A percentile compares a stretch with the other conserved stretches of the same genome.
phyloP scores from a whole-genome alignment of 2,888 invertebrate genomes.

The Hedya salicella region DNA sequence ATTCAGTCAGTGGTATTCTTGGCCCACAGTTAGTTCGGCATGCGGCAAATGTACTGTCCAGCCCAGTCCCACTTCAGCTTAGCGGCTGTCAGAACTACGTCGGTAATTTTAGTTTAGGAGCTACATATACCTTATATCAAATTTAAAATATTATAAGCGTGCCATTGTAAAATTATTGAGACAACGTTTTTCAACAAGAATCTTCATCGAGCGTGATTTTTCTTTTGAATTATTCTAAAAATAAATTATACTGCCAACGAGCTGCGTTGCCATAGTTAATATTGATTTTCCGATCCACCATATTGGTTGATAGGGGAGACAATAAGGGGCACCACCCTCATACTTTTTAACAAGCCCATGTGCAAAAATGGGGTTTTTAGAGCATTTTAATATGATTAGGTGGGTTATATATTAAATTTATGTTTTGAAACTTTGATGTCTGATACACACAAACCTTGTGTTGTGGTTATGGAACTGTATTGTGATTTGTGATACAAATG shows the following conservation, averaged over 20 bases:
- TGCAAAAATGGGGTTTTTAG: slow-evolving; percentile 25
- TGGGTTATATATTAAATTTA: slow-evolving; percentile 15
- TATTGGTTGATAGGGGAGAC: slow-evolving; percentile 26
- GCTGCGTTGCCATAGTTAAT: slow-evolving; percentile 27
- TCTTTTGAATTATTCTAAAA: slow-evolving; percentile 4
- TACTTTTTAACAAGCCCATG: slow-evolving; percentile 22
- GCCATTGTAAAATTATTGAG: not conserved
- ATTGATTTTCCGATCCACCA: slow-evolving; percentile 38
- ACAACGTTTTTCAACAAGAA: not conserved
- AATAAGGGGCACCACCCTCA: slow-evolving; percentile 36
- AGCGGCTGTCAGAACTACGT: no score
- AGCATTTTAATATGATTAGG: slow-evolving; percentile 26
- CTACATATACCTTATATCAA: no score
- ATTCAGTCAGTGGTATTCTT: no score
- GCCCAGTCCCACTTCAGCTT: no score
- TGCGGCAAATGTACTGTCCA: no score
- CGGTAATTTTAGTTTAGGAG: no score
- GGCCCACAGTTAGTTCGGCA: no score
- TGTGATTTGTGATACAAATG: no score
- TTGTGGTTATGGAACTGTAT: no score
- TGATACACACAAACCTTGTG: not conserved
- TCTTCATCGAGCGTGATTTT: not conserved
- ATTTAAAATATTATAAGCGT: no score
- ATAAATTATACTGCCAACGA: slow-evolving; percentile 26
- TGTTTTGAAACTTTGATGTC: not conserved